Conservation (phyloP, 2,113 vertebrate species). For the Hylia prasina region DNA sequence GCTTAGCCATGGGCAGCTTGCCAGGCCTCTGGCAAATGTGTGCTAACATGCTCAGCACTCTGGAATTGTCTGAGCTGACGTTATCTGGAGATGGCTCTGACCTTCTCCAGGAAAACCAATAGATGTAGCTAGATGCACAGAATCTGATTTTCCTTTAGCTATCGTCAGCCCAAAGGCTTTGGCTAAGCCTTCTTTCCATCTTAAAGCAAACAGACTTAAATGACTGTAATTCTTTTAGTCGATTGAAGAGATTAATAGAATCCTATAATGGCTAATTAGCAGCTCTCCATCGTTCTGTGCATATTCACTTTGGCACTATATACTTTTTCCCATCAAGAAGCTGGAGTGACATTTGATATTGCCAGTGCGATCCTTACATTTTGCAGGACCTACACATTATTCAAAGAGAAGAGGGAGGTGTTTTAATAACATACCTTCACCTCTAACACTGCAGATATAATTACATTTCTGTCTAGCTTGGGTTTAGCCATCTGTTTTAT, state of each 20-base stretch:
- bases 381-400: neutral
- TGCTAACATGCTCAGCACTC: neutral
- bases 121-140: neutral
- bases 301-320: conserved; percentile 38
- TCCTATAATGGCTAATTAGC: conserved; percentile 54
- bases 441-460: neutral
- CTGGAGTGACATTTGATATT: conserved; percentile 1
- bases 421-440: conserved; percentile 13
- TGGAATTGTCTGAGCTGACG: neutral
- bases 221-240: conserved; percentile 29
- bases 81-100: neutral
- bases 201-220: conserved; percentile 39
- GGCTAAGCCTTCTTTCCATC: conserved; percentile 46
- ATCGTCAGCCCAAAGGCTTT: neutral
- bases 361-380: neutral
- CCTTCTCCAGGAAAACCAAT: neutral
- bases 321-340: neutral
- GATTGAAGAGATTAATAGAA: conserved; percentile 54
- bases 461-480: conserved; percentile 1
- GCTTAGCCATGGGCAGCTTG: neutral
- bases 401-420: neutral
- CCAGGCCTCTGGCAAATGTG: neutral
- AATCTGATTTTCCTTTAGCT: neutral
- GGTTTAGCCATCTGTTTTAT: conserved; percentile 34
- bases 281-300: neutral